phyloP scores from a whole-genome alignment of 1,140 invertebrate genomes.

The Grapholita molesta region DNA sequence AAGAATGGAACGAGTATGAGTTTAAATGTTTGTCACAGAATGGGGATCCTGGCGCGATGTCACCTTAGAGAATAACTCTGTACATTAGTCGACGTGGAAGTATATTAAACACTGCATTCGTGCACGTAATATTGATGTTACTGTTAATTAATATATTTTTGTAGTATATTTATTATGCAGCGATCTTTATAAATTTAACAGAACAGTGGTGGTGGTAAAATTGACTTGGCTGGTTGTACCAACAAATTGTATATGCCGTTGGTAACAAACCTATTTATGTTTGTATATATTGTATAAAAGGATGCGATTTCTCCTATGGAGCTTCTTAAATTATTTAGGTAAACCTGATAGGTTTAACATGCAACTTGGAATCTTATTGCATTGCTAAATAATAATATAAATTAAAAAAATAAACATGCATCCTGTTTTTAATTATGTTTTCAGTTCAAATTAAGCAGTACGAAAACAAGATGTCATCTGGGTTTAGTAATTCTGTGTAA shows the following conservation, averaged over 20 bases:
- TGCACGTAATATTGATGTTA: neutral
- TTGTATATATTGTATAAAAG: neutral
- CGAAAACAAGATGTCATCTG: no score
- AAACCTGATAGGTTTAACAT: no score
- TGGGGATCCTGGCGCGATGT: neutral
- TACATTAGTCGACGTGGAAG: neutral
- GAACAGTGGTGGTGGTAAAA: neutral
- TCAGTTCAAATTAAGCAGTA: no score
- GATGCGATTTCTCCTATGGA: neutral
- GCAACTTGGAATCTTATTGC: no score
- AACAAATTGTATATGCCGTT: no score
- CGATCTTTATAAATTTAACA: neutral
- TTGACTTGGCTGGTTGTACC: no score
- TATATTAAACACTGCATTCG: neutral
- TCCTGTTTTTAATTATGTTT: no score
- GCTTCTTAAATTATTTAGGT: no score
- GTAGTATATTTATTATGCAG: neutral
- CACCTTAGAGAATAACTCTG: neutral
- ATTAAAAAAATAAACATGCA: no score
- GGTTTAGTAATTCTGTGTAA: no score
- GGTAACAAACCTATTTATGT: neutral
- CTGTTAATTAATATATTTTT: neutral
- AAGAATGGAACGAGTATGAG: neutral
- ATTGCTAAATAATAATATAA: no score
- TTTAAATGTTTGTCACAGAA: neutral